Evolutionary conservation across 2,797 vertebrate species (phyloP).

Genomic region (Microctenopoma steveboyesi): DNA sequence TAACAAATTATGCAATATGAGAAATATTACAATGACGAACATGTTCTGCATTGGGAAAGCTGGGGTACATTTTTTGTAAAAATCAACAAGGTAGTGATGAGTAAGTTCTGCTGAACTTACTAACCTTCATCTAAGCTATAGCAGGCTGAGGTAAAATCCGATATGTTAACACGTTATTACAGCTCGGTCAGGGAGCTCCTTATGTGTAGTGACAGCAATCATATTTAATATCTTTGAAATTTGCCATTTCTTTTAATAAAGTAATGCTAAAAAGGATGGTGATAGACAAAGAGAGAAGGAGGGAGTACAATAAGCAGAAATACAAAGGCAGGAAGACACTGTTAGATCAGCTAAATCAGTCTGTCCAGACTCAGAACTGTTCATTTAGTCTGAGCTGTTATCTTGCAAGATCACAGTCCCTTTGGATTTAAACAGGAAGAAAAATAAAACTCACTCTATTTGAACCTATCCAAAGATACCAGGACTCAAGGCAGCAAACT

Average conservation of each 20-base stretch:
- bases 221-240: neutral
- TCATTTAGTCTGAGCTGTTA: constrained; percentile 73
- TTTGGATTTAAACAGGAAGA: constrained; percentile 59
- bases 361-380: constrained; percentile 60
- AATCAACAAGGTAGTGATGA: neutral
- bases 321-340: constrained; percentile 38
- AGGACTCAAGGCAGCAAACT: constrained; percentile 29
- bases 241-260: constrained; percentile 9
- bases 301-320: neutral
- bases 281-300: neutral
- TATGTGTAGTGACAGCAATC: neutral
- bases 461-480: constrained; percentile 32
- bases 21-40: neutral
- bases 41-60: constrained; percentile 6
- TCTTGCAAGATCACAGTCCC: constrained; percentile 55
- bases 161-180: constrained; percentile 3
- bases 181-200: constrained; percentile 6
- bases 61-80: constrained; percentile 4
- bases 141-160: neutral
- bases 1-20: constrained; percentile 20
- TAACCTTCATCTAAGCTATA: neutral
- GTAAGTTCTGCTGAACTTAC: neutral
- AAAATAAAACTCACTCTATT: constrained; percentile 14
- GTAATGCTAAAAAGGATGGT: neutral
- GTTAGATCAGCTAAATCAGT: constrained; percentile 61